Conservation (phyloP, 2,797 vertebrate genomes). For the Picus viridis region DNA sequence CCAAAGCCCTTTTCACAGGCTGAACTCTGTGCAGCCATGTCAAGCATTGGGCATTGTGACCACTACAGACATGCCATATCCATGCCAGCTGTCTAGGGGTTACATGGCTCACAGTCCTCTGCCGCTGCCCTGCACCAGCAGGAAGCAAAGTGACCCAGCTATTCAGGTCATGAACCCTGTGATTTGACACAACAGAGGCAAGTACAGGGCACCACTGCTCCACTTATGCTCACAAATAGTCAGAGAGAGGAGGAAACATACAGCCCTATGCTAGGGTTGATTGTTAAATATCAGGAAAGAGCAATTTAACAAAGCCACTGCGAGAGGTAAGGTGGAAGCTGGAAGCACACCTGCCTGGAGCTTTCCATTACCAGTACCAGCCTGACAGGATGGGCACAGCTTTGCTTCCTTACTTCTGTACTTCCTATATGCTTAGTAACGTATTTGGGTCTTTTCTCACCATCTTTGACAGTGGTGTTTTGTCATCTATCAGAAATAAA, state of each 20-base stretch:
- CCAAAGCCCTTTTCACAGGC: not conserved
- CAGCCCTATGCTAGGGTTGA: not conserved
- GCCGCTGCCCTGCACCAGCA: not conserved
- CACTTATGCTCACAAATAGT: not conserved
- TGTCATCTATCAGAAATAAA: constrained; percentile 13
- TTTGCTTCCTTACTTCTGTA: not conserved
- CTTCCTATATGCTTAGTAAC: not conserved
- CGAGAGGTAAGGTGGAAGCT: not conserved
- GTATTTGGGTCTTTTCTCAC: not conserved
- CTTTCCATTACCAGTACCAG: not conserved
- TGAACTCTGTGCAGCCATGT: not conserved
- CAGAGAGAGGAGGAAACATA: not conserved
- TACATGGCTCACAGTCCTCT: not conserved
- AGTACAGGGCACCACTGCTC: not conserved
- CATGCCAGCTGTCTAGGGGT: not conserved
- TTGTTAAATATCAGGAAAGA: not conserved
- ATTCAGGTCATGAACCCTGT: accelerated
- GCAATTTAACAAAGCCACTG: not conserved
- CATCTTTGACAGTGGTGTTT: not conserved
- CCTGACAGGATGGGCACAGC: not conserved
- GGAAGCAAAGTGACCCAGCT: not conserved
- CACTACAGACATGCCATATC: not conserved
- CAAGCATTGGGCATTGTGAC: not conserved
- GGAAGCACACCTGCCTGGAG: not conserved
- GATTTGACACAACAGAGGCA: not conserved